A percentile compares a stretch with the other conserved stretches of the same genome.
phyloP scores from a whole-genome alignment of 2,888 invertebrate genomes.

The Gnatocerus cornutus region DNA sequence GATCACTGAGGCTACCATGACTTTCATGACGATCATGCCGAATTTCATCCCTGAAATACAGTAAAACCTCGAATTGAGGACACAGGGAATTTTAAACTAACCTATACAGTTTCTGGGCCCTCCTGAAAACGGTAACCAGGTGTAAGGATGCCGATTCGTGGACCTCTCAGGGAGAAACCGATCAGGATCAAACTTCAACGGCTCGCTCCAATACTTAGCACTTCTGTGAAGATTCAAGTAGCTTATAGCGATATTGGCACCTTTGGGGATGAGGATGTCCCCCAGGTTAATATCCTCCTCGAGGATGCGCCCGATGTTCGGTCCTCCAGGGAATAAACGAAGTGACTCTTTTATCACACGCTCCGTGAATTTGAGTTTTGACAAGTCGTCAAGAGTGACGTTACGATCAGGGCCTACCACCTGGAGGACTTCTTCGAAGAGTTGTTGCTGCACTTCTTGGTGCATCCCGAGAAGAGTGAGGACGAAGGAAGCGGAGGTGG shows the following conservation, averaged over 20 bases:
- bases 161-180: conserved; percentile 74
- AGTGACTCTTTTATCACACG: conserved; percentile 76
- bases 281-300: conserved; percentile 72
- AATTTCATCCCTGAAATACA: conserved; percentile 57
- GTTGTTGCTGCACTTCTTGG: conserved; percentile 65
- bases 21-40: conserved; percentile 59
- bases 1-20: conserved; percentile 54
- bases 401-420: conserved; percentile 71
- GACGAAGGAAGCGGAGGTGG: conserved; percentile 58
- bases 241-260: conserved; percentile 54
- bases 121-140: conserved; percentile 72
- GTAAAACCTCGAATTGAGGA: not conserved
- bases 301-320: conserved; percentile 72
- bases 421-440: conserved; percentile 69
- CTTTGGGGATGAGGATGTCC: conserved; percentile 53
- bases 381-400: conserved; percentile 72
- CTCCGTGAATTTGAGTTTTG: conserved; percentile 74
- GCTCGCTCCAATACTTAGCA: conserved; percentile 74
- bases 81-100: conserved; percentile 51
- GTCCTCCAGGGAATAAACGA: conserved; percentile 74
- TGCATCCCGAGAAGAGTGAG: conserved; percentile 61
- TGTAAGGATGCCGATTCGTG: conserved; percentile 70
- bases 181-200: conserved; percentile 74
- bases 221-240: conserved; percentile 66
- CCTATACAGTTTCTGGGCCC: conserved; percentile 74